Percentiles rank a stretch among this genome's conserved stretches.
Evolutionary conservation across 2,888 invertebrate genomes (phyloP).

Genomic region (Apamea monoglypha): DNA sequence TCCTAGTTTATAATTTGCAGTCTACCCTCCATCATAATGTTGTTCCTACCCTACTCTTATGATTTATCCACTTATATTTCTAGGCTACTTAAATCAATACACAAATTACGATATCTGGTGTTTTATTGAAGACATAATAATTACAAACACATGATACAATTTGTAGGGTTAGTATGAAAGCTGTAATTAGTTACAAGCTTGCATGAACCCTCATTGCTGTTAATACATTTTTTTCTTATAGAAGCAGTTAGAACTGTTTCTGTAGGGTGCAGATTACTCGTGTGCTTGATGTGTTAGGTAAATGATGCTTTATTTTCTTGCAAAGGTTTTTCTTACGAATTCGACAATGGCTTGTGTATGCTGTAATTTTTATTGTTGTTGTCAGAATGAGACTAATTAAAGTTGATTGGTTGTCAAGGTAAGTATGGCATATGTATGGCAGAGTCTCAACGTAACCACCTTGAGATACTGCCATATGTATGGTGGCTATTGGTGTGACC

Average conservation of each 20-base stretch:
- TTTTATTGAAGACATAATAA: too few species aligned
- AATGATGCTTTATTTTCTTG: not conserved
- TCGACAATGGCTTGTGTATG: not conserved
- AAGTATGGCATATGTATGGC: not conserved
- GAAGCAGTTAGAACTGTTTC: not conserved
- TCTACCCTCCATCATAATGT: too few species aligned
- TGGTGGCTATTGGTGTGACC: too few species aligned
- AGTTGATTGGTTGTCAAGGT: not conserved
- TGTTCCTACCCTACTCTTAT: too few species aligned
- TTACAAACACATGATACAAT: not conserved
- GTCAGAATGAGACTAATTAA: not conserved
- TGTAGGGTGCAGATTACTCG: not conserved
- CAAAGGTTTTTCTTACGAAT: not conserved
- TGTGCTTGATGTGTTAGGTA: not conserved
- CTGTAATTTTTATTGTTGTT: not conserved
- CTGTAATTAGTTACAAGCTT: too few species aligned
- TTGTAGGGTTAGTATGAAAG: not conserved
- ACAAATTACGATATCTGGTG: too few species aligned
- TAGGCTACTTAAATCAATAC: too few species aligned
- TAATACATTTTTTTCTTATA: not conserved
- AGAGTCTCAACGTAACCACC: too few species aligned
- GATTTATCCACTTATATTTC: too few species aligned
- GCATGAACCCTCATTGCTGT: not conserved
- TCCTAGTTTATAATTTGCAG: too few species aligned
- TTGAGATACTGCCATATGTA: too few species aligned